A percentile compares a stretch with the other conserved stretches of the same genome.
These are phyloP conservation scores for Podotricha telesiphe DNA, from an alignment of 2,888 invertebrate species.

Conservation along the genomic window DNA sequence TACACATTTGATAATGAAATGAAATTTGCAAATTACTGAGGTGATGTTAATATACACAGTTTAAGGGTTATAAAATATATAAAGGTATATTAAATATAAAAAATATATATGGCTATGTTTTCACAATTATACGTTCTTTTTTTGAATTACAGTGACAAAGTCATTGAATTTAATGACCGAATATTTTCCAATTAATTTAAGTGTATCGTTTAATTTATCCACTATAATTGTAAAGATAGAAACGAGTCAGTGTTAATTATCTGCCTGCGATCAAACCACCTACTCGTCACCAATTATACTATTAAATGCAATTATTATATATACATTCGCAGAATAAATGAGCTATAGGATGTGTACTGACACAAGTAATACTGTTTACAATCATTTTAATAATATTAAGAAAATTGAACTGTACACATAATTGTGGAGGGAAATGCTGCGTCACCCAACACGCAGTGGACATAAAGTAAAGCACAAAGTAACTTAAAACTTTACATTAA, in stretches of 20 bases:
- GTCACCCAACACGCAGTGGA: too few relatives aligned
- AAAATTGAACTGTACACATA: too few relatives aligned
- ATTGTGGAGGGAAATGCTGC: too few relatives aligned
- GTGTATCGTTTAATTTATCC: slow-evolving; percentile 34
- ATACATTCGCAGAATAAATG: slow-evolving; percentile 4
- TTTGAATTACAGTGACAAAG: not conserved
- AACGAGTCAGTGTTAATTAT: slow-evolving; percentile 32
- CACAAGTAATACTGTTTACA: not conserved
- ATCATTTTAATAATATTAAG: too few relatives aligned
- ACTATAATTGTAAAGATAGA: slow-evolving; percentile 34
- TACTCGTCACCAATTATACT: slow-evolving; percentile 36
- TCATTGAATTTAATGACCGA: slow-evolving; percentile 2
- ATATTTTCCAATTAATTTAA: slow-evolving; percentile 32
- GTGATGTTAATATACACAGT: too few relatives aligned
- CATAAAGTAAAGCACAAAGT: too few relatives aligned
- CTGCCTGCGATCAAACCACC: slow-evolving; percentile 35
- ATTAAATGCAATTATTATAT: slow-evolving; percentile 33
- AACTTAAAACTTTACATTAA: too few relatives aligned
- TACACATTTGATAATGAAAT: too few relatives aligned
- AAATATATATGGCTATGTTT: too few relatives aligned
- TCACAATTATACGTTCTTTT: not conserved
- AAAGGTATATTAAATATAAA: too few relatives aligned
- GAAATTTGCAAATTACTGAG: too few relatives aligned
- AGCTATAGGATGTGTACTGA: not conserved
- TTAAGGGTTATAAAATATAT: too few relatives aligned